phyloP scores from a whole-genome alignment of 1,140 invertebrate species.

The Polypedilum pembai region DNA sequence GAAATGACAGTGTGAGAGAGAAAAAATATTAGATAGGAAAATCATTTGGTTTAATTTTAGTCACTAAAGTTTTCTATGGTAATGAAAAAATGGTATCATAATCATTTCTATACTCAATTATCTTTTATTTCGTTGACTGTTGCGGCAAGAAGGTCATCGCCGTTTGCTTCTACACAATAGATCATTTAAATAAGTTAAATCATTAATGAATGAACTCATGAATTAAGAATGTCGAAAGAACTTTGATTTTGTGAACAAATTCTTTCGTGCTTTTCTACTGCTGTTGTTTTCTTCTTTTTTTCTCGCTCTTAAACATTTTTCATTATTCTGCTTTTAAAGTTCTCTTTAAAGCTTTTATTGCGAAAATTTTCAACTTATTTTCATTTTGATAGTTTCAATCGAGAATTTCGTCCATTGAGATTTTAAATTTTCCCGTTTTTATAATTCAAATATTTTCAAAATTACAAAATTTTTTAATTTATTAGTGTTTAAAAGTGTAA shows the following conservation, averaged over 20 bases:
- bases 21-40: not conserved
- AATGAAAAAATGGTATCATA: not conserved
- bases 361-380: too few species aligned
- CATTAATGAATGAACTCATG: too few species aligned
- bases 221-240: not conserved
- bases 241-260: not conserved
- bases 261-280: not conserved
- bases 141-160: conserved; percentile 25
- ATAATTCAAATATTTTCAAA: too few species aligned
- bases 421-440: too few species aligned
- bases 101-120: not conserved
- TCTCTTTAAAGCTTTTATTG: not conserved
- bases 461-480: too few species aligned
- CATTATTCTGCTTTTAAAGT: not conserved
- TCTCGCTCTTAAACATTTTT: not conserved
- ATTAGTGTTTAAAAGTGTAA: too few species aligned
- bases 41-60: not conserved
- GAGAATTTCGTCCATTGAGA: too few species aligned
- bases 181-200: too few species aligned
- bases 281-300: not conserved
- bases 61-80: not conserved
- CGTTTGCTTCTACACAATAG: not conserved
- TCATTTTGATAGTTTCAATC: too few species aligned
- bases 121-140: not conserved
- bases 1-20: not conserved